Evolutionary conservation across 2,797 vertebrate genomes (phyloP).

Genomic region (Meriones psammophilus): DNA sequence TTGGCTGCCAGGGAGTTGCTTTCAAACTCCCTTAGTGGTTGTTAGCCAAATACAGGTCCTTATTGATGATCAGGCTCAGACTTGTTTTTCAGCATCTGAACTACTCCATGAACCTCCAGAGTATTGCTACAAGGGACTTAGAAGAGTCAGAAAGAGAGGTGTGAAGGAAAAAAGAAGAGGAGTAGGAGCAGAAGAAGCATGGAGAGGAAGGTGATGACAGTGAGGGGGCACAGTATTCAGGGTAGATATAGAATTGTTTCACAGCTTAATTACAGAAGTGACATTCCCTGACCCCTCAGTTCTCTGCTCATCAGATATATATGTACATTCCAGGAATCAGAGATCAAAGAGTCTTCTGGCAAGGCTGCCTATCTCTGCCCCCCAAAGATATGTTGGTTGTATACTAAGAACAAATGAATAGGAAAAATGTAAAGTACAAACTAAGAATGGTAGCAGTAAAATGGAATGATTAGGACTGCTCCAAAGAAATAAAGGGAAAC

Average conservation of each 20-base stretch:
- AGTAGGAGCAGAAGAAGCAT: background rate
- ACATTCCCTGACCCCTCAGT: fast-evolving
- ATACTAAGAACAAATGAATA: background rate
- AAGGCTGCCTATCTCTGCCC: background rate
- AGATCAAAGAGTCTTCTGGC: background rate
- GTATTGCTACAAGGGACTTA: background rate
- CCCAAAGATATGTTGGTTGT: background rate
- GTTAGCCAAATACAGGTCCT: background rate
- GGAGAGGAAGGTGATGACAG: fast-evolving
- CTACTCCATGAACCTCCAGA: background rate
- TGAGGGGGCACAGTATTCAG: background rate
- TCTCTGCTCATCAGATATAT: background rate
- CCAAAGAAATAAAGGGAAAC: background rate
- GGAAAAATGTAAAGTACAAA: background rate
- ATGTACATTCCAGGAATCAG: no score
- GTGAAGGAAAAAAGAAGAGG: background rate
- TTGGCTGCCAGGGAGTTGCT: background rate
- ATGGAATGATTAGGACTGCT: background rate
- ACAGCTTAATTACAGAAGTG: fast-evolving
- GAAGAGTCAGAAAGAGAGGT: background rate
- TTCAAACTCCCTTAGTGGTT: background rate
- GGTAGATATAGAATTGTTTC: background rate
- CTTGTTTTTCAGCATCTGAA: background rate
- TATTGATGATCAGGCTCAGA: background rate
- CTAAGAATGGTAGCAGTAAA: background rate